Base-by-base conservation (phyloP, 2,797 vertebrate genomes). In the Malacoraja senta region DNA sequence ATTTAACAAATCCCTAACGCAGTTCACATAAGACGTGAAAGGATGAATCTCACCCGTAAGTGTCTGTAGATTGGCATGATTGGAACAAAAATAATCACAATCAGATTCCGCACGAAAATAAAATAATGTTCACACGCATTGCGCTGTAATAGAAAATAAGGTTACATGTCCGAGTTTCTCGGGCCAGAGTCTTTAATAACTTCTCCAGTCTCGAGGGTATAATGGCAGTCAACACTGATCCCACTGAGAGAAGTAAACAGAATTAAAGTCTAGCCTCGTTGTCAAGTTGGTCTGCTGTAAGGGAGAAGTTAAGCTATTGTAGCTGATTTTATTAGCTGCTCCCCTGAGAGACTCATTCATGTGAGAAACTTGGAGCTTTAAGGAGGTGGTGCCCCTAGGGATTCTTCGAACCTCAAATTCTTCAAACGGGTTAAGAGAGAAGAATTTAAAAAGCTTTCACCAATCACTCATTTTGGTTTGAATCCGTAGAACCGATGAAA, bases 241-340 rank as follows among this genome's bases (percentile, higher is more conserved):
- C 65, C 90, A 91, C 19, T 38, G 35, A 91, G 65, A 91, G 83
- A 86, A 86, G 84, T 35, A 68, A 88, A 68, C 63, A 35, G 61
- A 68, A 32, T 88, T 68, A 65, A 53, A 86, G 63, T 68, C 84
- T 88, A 65, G 29, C 61, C 84, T 19, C 29, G 61, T 88, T 65
- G n/a, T 88, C 84, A 88, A 88, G 84, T 65, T 32, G 71, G 35
- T 44, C 38, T 91, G 90, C 90, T 91, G 90, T n/a, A 92, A 74
- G 44, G 38, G 72, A n/a, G 38, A 76, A 92, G 35, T 44, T 74
- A 91, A 91, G 90, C 38, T 53, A 92, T 92, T 92, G 26, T 92
- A 53, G 32, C 90, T 29, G 90, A 92, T 92, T 92, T 12, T 92
- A 38, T 92, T 58, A 29, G 90, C 90, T 92, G 72, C 65, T 92